Evolutionary conservation across 2,113 vertebrate species (phyloP).

Genomic region (Calidris pygmaea): DNA sequence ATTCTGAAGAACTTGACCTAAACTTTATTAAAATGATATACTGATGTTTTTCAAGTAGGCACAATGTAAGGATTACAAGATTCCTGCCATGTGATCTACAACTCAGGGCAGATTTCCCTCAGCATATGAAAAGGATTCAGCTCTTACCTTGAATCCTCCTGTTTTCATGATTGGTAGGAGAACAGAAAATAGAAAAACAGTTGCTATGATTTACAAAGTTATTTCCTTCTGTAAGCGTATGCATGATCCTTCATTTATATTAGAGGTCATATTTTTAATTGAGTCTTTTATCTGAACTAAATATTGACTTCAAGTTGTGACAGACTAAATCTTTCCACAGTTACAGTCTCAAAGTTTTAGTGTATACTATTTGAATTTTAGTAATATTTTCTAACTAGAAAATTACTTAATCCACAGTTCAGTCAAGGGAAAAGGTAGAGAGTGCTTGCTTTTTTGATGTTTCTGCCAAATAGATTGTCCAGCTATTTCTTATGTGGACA

Average conservation of each 20-base stretch:
- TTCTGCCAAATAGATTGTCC: background rate
- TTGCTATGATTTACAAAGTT: background rate
- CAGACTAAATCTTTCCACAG: background rate
- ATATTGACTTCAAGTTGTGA: background rate
- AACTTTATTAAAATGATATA: background rate
- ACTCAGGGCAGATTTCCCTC: background rate
- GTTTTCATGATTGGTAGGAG: background rate
- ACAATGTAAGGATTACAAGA: background rate
- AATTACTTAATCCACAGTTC: background rate
- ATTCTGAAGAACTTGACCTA: background rate
- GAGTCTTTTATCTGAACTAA: background rate
- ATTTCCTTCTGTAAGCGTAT: background rate
- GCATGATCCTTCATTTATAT: background rate
- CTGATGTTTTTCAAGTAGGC: background rate
- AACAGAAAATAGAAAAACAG: background rate
- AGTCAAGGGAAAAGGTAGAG: background rate
- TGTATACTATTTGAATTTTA: background rate
- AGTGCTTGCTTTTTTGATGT: background rate
- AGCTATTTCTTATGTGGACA: background rate
- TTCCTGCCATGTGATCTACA: background rate
- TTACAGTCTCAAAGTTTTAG: background rate
- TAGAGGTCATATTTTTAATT: background rate
- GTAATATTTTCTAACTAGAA: background rate
- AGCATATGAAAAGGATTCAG: background rate
- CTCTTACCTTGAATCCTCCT: background rate